These are phyloP conservation scores for Sphenopsis melanotis DNA, from an alignment of 2,797 vertebrate genomes.

Conservation along the genomic window DNA sequence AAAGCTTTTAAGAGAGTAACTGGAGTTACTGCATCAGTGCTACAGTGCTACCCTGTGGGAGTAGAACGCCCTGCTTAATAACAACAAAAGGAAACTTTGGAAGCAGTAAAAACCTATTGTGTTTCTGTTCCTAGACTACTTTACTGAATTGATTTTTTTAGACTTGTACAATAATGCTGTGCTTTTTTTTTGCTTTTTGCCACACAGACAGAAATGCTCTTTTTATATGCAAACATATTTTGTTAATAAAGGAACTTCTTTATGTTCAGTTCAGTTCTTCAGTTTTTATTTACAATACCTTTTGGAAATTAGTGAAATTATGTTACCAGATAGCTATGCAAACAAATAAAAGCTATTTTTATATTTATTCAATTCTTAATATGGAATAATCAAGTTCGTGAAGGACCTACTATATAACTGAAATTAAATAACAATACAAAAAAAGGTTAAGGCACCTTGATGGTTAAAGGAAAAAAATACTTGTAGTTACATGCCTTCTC, in stretches of 20 bases:
- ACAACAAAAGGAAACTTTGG: not conserved
- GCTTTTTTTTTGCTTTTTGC: not conserved
- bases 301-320: not conserved
- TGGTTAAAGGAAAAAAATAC: not conserved
- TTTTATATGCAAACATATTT: not conserved
- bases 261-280: not conserved
- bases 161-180: not conserved
- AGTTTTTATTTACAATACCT: not conserved
- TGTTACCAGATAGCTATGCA: not conserved
- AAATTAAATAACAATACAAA: not conserved
- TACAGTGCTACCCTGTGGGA: rapidly evolving
- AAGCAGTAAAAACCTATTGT: not conserved
- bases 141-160: not conserved
- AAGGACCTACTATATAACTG: not conserved
- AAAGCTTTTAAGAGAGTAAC: not conserved
- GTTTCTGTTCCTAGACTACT: not conserved
- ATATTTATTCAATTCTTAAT: not conserved
- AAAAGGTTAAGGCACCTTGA: not conserved
- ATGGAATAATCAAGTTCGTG: not conserved
- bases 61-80: rapidly evolving
- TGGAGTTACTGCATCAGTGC: not conserved
- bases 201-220: not conserved
- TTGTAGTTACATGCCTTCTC: not conserved
- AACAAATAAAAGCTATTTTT: not conserved
- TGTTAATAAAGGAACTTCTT: not conserved